Evolutionary conservation across 1,140 invertebrate genomes (phyloP).

Genomic region (Drosophila leontia): DNA sequence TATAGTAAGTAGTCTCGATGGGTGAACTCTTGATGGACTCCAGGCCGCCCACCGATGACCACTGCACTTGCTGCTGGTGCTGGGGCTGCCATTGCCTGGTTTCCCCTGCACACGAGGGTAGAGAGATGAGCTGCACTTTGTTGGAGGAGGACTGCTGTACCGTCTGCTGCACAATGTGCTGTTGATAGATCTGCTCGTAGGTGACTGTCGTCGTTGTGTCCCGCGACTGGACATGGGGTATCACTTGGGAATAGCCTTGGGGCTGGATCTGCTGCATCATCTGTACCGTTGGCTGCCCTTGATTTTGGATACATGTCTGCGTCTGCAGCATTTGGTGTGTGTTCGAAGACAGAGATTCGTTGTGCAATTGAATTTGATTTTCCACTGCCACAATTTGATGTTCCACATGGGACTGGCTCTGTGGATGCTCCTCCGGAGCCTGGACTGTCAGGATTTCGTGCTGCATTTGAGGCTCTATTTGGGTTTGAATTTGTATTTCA

Average conservation of each 20-base stretch:
- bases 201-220: constrained; percentile 41
- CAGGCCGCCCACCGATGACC: constrained; percentile 67
- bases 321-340: background rate
- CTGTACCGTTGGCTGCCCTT: constrained; percentile 5
- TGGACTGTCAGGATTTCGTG: constrained; percentile 13
- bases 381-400: constrained; percentile 7
- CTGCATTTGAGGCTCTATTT: constrained; percentile 8
- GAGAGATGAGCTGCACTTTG: constrained; percentile 41
- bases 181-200: constrained; percentile 43
- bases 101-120: constrained; percentile 12
- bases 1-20: constrained; percentile 73
- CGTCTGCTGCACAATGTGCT: constrained; percentile 47
- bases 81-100: constrained; percentile 34
- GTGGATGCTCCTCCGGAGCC: constrained; percentile 1
- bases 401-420: constrained; percentile 1
- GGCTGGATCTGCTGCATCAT: constrained; percentile 26
- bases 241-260: constrained; percentile 14
- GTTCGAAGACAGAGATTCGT: background rate
- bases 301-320: background rate
- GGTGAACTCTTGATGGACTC: constrained; percentile 63
- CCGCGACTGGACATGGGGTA: constrained; percentile 28
- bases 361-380: constrained; percentile 15
- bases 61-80: constrained; percentile 58
- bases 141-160: constrained; percentile 35
- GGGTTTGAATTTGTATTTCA: constrained; percentile 6